Percentiles rank a stretch among this genome's conserved stretches.
Conservation (phyloP, 2,797 vertebrate genomes). For the Podarcis lilfordi region DNA sequence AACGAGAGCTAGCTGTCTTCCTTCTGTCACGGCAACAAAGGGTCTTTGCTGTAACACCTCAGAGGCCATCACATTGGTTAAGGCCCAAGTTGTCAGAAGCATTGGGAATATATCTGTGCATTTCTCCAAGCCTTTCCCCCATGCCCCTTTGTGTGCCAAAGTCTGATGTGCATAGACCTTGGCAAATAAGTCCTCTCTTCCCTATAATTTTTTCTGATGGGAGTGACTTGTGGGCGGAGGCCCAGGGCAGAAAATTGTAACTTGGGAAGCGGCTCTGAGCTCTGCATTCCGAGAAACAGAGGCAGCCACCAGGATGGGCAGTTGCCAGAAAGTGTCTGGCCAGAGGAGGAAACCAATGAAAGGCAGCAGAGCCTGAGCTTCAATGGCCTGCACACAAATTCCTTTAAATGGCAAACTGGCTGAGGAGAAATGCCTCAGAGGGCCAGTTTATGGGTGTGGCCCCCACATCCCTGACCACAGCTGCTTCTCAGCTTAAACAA, state of each 20-base stretch:
- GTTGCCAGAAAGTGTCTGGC: background rate
- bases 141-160: background rate
- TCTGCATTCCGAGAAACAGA: background rate
- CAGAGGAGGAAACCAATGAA: background rate
- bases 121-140: background rate
- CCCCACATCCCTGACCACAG: background rate
- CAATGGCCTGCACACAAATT: background rate
- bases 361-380: background rate
- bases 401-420: background rate
- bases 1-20: background rate
- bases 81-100: background rate
- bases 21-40: background rate
- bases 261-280: conserved; percentile 3
- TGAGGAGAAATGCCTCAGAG: background rate
- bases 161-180: background rate
- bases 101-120: background rate
- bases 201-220: conserved; percentile 27
- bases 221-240: conserved; percentile 2
- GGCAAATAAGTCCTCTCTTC: background rate
- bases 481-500: conserved; percentile 3
- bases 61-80: background rate
- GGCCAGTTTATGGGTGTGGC: conserved; percentile 7
- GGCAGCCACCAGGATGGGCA: background rate
- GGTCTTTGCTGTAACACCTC: background rate
- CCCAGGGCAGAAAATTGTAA: conserved; percentile 16